Evolutionary conservation across 2,797 vertebrate genomes (phyloP), one percentile per base, ranked within the genome.

Genomic region (Cyprinodon diabolis): DNA sequence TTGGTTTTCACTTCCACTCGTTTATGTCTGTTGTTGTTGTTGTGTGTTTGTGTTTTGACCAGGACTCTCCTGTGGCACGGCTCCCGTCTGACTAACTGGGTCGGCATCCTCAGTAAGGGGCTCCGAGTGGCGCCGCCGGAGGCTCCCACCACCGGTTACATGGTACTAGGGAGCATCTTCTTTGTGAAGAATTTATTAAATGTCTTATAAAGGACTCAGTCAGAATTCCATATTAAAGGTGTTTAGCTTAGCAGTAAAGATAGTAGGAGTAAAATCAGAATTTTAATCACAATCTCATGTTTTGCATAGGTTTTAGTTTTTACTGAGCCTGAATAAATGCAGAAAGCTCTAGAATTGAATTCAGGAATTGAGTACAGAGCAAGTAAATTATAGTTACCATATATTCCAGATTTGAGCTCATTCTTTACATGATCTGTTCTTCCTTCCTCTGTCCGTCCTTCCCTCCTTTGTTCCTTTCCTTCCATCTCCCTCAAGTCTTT

Each of bases 31-130:
- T 3, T 60, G 8, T 19, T 37, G 35, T 37, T 35, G 2, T 19
- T 72, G 40, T 77, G 6, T 25, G 9, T 75, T 8, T 76, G 30
- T 86, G 14, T 68, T 58, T 72, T 14, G 21, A 1, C 37, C 76
- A 98, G 97, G 92, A 96, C 92, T 87, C 89, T 98, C 71, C 86
- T 98, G 66, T 98, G 97, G 97, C 97, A 98, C 0, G 97, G 97
- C 1, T 98, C 97, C 74, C 96, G 97, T 45, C 88, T 98, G 68
- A 93, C 96, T 12, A 98, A 98, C 93, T 98, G 96, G 96, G 95
- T 96, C 11, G 95, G 97, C 45, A 98, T 98, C 86, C 94, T 98
- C 84, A 97, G 94, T 81, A 93, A 94, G 37, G 97, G 97, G 1
- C 95, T 98, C 69, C 87, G 95, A 67, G 93, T 97, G 63, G 96